Conservation (phyloP, 2,797 vertebrate genomes). For the Parambassis ranga region DNA sequence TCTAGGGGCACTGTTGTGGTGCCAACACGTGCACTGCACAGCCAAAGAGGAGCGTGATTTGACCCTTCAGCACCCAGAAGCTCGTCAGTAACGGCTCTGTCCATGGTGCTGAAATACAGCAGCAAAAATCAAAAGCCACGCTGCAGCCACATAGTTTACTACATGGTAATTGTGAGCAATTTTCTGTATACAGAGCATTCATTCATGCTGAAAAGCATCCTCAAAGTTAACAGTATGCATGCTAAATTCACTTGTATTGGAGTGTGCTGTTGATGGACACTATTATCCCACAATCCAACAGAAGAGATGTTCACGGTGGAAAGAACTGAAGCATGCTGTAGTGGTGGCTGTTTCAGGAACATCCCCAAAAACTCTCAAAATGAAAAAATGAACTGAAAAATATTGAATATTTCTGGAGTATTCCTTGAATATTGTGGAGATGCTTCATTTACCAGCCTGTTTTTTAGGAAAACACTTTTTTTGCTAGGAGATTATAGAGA, state of each 20-base stretch:
- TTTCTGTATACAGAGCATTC: constrained; percentile 40
- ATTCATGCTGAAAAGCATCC: constrained; percentile 42
- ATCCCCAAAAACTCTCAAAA: constrained; percentile 12
- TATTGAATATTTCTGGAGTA: no score
- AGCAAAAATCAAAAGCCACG: neutral
- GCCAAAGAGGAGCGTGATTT: constrained; percentile 34
- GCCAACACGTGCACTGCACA: constrained; percentile 37
- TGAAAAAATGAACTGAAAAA: no score
- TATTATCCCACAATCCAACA: constrained; percentile 25
- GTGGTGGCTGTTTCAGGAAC: neutral
- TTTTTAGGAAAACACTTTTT: no score
- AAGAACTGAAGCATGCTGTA: constrained; percentile 34
- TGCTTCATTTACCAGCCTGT: no score
- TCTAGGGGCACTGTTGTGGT: constrained; percentile 44
- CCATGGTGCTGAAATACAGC: constrained; percentile 62
- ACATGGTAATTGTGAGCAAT: constrained; percentile 3
- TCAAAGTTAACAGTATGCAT: constrained; percentile 48
- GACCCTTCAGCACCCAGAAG: constrained; percentile 4
- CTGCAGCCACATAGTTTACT: neutral
- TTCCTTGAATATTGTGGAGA: no score
- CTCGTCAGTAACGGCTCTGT: constrained; percentile 34
- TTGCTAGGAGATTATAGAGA: no score
- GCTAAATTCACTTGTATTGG: constrained; percentile 33
- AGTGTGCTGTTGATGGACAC: constrained; percentile 52
- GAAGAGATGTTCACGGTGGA: constrained; percentile 7